Percentiles rank a stretch among this genome's conserved stretches.
Evolutionary conservation across 2,888 invertebrate genomes (phyloP).

Genomic region (Hypomecis atomaria): DNA sequence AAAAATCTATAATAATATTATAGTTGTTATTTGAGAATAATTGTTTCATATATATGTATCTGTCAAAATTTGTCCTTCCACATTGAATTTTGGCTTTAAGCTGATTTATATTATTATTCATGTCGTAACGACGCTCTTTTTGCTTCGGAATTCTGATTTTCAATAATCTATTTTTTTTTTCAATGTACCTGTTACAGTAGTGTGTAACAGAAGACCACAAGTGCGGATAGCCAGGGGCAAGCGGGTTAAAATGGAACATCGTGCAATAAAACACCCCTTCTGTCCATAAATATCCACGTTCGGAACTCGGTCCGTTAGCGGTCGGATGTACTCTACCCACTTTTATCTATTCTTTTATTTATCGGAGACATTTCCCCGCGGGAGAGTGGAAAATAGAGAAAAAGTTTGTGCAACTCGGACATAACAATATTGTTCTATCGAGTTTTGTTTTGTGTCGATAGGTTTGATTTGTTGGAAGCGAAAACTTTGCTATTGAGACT

Average conservation of each 20-base stretch:
- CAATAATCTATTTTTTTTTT: neutral
- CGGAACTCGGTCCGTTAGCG: constrained; percentile 83
- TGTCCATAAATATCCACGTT: constrained; percentile 82
- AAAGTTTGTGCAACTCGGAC: constrained; percentile 21
- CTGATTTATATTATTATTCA: too few species aligned
- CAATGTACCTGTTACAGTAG: constrained; percentile 41
- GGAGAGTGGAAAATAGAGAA: constrained; percentile 47
- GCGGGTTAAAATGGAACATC: constrained; percentile 79
- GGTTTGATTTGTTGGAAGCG: constrained; percentile 37
- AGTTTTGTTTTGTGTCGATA: constrained; percentile 24
- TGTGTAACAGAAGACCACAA: constrained; percentile 62
- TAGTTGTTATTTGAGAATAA: too few species aligned
- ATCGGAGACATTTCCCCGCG: constrained; percentile 65
- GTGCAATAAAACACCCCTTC: constrained; percentile 81
- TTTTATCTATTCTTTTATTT: constrained; percentile 81
- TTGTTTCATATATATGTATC: too few species aligned
- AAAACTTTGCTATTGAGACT: too few species aligned
- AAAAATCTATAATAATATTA: too few species aligned
- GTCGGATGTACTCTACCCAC: constrained; percentile 70
- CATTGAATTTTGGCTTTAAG: too few species aligned
- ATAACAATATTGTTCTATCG: constrained; percentile 25
- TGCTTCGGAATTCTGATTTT: too few species aligned
- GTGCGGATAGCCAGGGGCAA: constrained; percentile 81
- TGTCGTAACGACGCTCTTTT: too few species aligned
- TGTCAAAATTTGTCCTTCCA: too few species aligned